A percentile compares a stretch with the other conserved stretches of the same genome.
Conservation (phyloP, 2,113 vertebrate genomes). For the Hippocampus abdominalis region DNA sequence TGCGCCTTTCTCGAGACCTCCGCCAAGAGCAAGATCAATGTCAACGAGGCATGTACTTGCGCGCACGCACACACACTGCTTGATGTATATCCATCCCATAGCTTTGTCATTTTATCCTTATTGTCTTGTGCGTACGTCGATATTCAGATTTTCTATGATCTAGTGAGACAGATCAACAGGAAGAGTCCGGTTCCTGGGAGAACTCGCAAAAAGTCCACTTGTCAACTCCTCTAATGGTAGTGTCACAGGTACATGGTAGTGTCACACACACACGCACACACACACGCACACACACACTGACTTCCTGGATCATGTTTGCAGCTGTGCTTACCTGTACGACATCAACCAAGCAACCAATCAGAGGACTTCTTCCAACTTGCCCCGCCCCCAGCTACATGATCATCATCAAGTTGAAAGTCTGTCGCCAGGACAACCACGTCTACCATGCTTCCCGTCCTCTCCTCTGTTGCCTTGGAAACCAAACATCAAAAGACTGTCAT, state of each 20-base stretch:
- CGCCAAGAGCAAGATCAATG: constrained; percentile 98
- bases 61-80: neutral
- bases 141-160: constrained; percentile 63
- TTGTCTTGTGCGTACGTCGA: neutral
- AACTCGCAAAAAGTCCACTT: constrained; percentile 57
- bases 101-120: neutral
- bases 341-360: constrained; percentile 55
- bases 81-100: too few species aligned
- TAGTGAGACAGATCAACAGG: constrained; percentile 67
- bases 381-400: constrained; percentile 38
- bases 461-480: constrained; percentile 55
- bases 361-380: constrained; percentile 62
- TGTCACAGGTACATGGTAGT: constrained; percentile 17
- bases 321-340: constrained; percentile 42
- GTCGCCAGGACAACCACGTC: constrained; percentile 33
- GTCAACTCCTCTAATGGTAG: constrained; percentile 63
- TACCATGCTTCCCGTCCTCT: neutral
- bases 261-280: neutral
- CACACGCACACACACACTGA: too few species aligned
- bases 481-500: constrained; percentile 43
- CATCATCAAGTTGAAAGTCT: constrained; percentile 44
- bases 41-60: constrained; percentile 82
- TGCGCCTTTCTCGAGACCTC: constrained; percentile 98
- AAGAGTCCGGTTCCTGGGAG: constrained; percentile 62
- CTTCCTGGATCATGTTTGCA: constrained; percentile 12